Base-by-base conservation (phyloP, 2,888 invertebrate species). In the Sarcophaga rosellei region DNA sequence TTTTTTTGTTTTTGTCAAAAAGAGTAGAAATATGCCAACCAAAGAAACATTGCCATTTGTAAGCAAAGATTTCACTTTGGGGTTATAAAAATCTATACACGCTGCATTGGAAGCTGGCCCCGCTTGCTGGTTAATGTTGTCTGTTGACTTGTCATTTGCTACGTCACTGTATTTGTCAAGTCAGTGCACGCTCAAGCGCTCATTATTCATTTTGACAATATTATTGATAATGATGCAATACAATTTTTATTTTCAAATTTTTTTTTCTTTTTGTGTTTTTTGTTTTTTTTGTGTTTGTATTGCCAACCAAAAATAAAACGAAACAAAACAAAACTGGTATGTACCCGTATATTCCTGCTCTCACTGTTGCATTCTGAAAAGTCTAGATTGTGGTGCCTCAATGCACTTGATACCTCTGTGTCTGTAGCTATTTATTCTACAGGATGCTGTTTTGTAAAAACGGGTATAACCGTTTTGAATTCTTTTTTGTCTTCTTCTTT, bases 201-300 rank as follows among this genome's bases (percentile, higher is more conserved):
- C 92, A 92, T 92, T 92, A 92, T 91, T 92, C 92, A 92, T 92
- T 92, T 92, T 93, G 93, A 92, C 93, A 92, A 91, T 91, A 91
- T 90, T 91, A 91, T 91, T 92, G 93, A 93, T 93, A 93, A 91
- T 92, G 92, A 92, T 92, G 92, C 91, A 86, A 53, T 15, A 53
- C 87, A 73, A 62, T 69, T 68, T 69, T 61, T 77, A 69, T 61
- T 75, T 66, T n/a, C 45, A 44, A 62, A 35, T 35, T 35, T 35
- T 35, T 35, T 35, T 35, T 35, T 35, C 0, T 2, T 35, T 35
- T 35, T 1, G 8, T 35, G n/a, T n/a, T n/a, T 35, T 35, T 35
- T 35, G 35, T 59, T 12, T 72, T n/a, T n/a, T n/a, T n/a, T 81
- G 75, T 66, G 47, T 11, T 66, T 45, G 57, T 17, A 17, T 61